phyloP scores from a whole-genome alignment of 2,888 invertebrate genomes.

The Tubulanus polymorphus region DNA sequence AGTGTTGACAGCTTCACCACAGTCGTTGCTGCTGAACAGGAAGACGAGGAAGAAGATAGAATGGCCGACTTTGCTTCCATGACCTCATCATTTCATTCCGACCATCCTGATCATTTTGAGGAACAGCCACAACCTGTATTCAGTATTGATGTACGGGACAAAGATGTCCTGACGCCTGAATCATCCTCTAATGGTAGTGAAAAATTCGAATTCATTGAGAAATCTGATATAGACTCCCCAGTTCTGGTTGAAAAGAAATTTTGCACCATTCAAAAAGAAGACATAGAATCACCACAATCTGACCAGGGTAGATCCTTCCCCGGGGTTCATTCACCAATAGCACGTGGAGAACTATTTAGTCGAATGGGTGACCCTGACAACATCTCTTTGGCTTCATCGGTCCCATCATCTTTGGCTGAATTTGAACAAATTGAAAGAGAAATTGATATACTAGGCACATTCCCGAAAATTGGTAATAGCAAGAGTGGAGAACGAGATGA shows the following conservation, averaged over 20 bases:
- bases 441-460: slow-evolving; percentile 6
- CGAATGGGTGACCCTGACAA: slow-evolving; percentile 78
- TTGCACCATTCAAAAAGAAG: slow-evolving; percentile 57
- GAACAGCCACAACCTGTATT: slow-evolving; percentile 63
- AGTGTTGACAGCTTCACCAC: slow-evolving; percentile 53
- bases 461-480: not conserved
- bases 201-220: slow-evolving; percentile 32
- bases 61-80: slow-evolving; percentile 58
- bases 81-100: slow-evolving; percentile 56
- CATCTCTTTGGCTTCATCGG: slow-evolving; percentile 61
- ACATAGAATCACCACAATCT: slow-evolving; percentile 64
- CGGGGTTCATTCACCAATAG: not conserved
- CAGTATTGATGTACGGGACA: slow-evolving; percentile 22
- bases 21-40: slow-evolving; percentile 43
- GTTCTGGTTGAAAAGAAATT: slow-evolving; percentile 44
- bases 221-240: slow-evolving; percentile 37
- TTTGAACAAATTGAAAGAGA: slow-evolving; percentile 25
- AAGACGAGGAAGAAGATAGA: slow-evolving; percentile 50
- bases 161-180: slow-evolving; percentile 23
- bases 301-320: slow-evolving; percentile 5
- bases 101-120: slow-evolving; percentile 64
- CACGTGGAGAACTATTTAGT: slow-evolving; percentile 72
- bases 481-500: slow-evolving; percentile 83
- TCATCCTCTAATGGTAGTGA: slow-evolving; percentile 42
- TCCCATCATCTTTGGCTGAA: slow-evolving; percentile 24